Evolutionary conservation across 2,888 invertebrate species (phyloP), one percentile per base, ranked within the genome.

Genomic region (Thera obeliscata): DNA sequence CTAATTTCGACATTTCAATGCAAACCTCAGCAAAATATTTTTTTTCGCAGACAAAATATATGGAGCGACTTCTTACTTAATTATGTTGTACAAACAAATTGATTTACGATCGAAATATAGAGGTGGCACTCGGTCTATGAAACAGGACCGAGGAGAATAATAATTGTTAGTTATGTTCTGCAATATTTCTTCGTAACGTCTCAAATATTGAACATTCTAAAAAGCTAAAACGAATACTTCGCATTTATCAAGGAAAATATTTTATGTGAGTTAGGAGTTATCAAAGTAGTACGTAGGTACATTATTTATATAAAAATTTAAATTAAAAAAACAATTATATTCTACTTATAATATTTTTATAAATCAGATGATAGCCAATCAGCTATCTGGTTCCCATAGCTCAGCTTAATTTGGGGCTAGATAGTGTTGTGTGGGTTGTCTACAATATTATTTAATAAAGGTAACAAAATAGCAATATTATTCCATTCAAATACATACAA

Each of bases 1-100:
- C 69, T 70, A 69, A 72, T 67, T 22, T 70, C 61, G 63, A 67
- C 38, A 74, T 74, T 69, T 68, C 69, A 66, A 72, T 74, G 74
- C 69, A 74, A 74, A 71, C 64, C 67, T 66, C 61, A 64, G 62
- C 64, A 64, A 64, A 70, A 70, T 65, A 60, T 62, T 61, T 54
- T 66, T 70, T 72, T 64, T 65, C 41, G 56, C 49, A 56, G 56
- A 59, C 50, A 64, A 67, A 22, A 22, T 22, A 67, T 63, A 67
- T 69, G 61, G 66, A 52, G 50, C 59, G 49, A 61, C 58, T 33
- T 60, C 64, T 70, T 61, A 68, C 63, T 70, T 64, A 68, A 67
- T 66, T 68, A 72, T 58, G 54, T 58, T 43, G 56, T 22, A 59
- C 38, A 55, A 55, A 65, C 48, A 55, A 55, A 61, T 43, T 38